Conservation (phyloP, 2,888 invertebrate genomes). For the Syrista parreyssii region DNA sequence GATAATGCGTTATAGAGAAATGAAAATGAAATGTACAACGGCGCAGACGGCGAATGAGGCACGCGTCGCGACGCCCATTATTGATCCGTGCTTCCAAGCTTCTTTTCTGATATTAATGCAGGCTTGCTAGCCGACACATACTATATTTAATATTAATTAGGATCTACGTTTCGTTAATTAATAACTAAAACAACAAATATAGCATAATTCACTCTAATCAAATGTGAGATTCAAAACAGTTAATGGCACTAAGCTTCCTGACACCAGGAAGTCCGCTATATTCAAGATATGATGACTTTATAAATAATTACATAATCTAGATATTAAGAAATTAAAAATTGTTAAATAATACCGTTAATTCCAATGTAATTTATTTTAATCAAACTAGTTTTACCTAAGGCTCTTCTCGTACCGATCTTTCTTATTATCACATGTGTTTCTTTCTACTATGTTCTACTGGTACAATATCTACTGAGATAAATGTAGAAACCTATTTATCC, state of each 20-base stretch:
- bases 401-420: background rate
- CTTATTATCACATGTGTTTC: background rate
- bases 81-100: constrained; percentile 1
- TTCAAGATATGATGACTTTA: background rate
- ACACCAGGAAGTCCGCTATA: background rate
- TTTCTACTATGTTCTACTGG: background rate
- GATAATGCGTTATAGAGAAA: background rate
- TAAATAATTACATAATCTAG: background rate
- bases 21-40: constrained; percentile 1
- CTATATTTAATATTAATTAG: background rate
- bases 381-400: background rate
- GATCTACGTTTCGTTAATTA: background rate
- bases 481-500: background rate
- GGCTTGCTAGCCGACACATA: background rate
- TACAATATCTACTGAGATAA: background rate
- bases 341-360: background rate
- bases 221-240: background rate
- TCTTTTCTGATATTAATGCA: background rate
- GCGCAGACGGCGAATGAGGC: constrained; percentile 1
- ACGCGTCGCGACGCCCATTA: constrained; percentile 4
- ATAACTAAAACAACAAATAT: background rate
- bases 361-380: background rate
- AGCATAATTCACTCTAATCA: background rate
- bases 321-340: background rate
- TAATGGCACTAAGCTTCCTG: background rate